Conservation (phyloP, 2,888 invertebrate genomes). For the Adineta ricciae region DNA sequence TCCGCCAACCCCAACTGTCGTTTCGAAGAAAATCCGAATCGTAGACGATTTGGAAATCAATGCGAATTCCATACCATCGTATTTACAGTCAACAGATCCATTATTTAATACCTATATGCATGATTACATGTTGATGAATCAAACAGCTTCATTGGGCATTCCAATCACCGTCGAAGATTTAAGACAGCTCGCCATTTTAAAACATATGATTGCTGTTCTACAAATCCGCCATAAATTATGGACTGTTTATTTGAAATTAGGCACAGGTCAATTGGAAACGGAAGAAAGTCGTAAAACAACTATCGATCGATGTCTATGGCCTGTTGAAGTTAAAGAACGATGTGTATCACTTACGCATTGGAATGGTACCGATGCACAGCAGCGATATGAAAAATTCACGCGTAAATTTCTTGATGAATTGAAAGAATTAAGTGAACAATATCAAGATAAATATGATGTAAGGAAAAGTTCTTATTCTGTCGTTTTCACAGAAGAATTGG, state of each 20-base stretch:
- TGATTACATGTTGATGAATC: not conserved
- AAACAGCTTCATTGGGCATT: rapidly evolving
- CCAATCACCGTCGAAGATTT: not conserved
- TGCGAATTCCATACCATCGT: not conserved
- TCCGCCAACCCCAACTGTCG: not conserved
- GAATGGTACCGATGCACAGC: not conserved
- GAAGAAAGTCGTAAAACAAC: not conserved
- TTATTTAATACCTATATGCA: not conserved
- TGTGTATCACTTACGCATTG: not conserved
- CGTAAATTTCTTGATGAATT: not conserved
- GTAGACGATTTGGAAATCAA: not conserved
- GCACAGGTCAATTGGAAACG: not conserved
- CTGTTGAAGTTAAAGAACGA: no score
- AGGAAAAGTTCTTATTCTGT: not conserved
- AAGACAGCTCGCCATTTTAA: not conserved
- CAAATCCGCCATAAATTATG: not conserved
- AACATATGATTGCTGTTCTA: not conserved
- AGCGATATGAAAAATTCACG: not conserved
- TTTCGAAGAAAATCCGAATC: not conserved
- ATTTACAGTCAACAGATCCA: not conserved
- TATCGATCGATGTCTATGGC: not conserved
- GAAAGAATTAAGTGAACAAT: not conserved
- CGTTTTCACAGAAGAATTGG: not conserved
- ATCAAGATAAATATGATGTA: not conserved
- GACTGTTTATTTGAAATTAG: not conserved